Conservation (phyloP, 1,140 invertebrate species). For the Lepidostoma basale region DNA sequence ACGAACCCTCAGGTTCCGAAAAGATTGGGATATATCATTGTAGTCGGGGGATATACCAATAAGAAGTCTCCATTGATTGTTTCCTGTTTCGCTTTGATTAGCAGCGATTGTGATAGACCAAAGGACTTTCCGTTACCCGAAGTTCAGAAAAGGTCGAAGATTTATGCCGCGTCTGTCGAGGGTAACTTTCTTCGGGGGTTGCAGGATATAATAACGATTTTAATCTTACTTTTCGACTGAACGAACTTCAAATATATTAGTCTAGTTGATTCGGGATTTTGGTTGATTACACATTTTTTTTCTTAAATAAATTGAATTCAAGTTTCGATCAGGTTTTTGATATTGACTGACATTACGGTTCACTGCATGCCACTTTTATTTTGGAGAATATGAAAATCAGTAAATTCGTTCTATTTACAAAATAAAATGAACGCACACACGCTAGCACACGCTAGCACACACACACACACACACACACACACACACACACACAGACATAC, state of each 20-base stretch:
- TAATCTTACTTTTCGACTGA: not conserved
- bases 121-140: not conserved
- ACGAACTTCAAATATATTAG: not conserved
- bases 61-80: constrained; percentile 23
- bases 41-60: too few relatives aligned
- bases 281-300: not conserved
- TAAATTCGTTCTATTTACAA: too few relatives aligned
- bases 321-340: not conserved
- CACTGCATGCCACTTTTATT: too few relatives aligned
- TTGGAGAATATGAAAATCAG: too few relatives aligned
- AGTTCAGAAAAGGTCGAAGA: not conserved
- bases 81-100: constrained; percentile 25
- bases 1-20: too few relatives aligned
- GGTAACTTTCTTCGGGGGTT: not conserved
- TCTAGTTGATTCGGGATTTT: not conserved
- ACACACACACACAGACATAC: too few relatives aligned
- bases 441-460: too few relatives aligned
- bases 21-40: too few relatives aligned
- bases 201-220: not conserved
- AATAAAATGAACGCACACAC: too few relatives aligned
- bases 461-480: too few relatives aligned
- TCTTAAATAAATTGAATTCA: not conserved
- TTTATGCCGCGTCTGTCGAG: constrained; percentile 5
- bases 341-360: too few relatives aligned
- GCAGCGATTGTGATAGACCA: constrained; percentile 2